Conservation (phyloP, 2,113 vertebrate genomes). For the Ictidomys tridecemlineatus region DNA sequence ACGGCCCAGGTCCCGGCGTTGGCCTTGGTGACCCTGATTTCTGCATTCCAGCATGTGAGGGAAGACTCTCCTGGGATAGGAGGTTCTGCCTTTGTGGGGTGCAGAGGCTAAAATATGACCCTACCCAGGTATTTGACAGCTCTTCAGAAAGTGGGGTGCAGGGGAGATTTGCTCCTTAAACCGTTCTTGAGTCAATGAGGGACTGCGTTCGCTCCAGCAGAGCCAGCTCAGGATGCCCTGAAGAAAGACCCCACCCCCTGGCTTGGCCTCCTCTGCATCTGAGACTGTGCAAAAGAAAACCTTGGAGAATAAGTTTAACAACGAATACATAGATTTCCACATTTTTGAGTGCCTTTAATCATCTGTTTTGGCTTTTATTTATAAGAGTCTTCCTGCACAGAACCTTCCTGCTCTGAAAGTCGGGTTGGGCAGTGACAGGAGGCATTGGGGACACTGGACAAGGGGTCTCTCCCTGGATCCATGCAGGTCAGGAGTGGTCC, state of each 20-base stretch:
- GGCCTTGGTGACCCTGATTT: not conserved
- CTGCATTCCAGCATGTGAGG: not conserved
- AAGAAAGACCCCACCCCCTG: fast-evolving
- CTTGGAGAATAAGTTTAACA: not conserved
- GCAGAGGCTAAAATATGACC: not conserved
- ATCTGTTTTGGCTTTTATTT: not conserved
- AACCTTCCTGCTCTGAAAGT: not conserved
- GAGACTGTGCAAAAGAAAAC: too few relatives aligned
- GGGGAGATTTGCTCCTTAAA: not conserved
- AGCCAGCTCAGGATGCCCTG: fast-evolving
- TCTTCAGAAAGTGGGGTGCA: not conserved
- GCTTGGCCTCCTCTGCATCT: too few relatives aligned
- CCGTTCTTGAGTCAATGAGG: not conserved
- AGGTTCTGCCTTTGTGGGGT: too few relatives aligned
- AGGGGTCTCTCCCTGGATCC: fast-evolving
- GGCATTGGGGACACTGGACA: fast-evolving
- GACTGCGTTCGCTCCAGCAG: too few relatives aligned
- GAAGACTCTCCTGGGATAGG: fast-evolving
- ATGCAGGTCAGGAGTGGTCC: fast-evolving
- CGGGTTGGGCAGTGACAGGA: fast-evolving
- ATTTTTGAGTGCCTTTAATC: not conserved
- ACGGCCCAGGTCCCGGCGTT: too few relatives aligned
- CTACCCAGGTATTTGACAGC: fast-evolving
- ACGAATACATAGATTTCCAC: fast-evolving
- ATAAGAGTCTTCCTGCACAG: not conserved